Conservation (phyloP, 2,888 invertebrate species). For the Brachypalpus laphriformis region DNA sequence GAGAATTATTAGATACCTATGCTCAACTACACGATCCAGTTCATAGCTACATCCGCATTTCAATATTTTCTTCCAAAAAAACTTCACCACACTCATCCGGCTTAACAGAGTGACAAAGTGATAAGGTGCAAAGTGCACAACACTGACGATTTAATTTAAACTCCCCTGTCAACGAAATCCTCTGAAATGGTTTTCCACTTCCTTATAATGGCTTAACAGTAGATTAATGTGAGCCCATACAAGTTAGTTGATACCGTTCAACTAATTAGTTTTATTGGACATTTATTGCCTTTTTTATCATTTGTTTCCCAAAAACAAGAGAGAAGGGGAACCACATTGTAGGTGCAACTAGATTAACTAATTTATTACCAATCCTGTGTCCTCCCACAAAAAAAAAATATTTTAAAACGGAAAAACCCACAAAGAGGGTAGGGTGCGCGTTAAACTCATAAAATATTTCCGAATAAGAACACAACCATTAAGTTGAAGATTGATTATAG, state of each 20-base stretch:
- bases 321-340: slow-evolving; percentile 12
- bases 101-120: slow-evolving; percentile 15
- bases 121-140: slow-evolving; percentile 53
- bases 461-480: slow-evolving; percentile 39
- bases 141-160: slow-evolving; percentile 51
- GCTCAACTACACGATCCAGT: no score
- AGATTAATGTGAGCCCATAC: slow-evolving; percentile 59
- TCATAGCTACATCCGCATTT: no score
- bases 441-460: slow-evolving; percentile 54
- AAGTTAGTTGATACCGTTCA: slow-evolving; percentile 63
- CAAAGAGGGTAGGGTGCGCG: slow-evolving; percentile 57
- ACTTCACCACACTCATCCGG: background rate
- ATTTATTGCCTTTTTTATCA: slow-evolving; percentile 73
- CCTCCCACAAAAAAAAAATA: slow-evolving; percentile 11
- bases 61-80: no score
- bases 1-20: no score
- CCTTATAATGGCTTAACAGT: slow-evolving; percentile 48
- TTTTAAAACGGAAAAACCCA: background rate
- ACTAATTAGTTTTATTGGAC: slow-evolving; percentile 71
- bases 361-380: slow-evolving; percentile 58
- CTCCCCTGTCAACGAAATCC: slow-evolving; percentile 24
- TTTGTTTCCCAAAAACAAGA: slow-evolving; percentile 59
- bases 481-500: slow-evolving; percentile 64
- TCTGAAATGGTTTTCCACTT: slow-evolving; percentile 53
- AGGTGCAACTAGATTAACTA: slow-evolving; percentile 66